These are phyloP conservation scores for Picathartes gymnocephalus DNA, from an alignment of 2,113 vertebrate species.

Conservation along the genomic window DNA sequence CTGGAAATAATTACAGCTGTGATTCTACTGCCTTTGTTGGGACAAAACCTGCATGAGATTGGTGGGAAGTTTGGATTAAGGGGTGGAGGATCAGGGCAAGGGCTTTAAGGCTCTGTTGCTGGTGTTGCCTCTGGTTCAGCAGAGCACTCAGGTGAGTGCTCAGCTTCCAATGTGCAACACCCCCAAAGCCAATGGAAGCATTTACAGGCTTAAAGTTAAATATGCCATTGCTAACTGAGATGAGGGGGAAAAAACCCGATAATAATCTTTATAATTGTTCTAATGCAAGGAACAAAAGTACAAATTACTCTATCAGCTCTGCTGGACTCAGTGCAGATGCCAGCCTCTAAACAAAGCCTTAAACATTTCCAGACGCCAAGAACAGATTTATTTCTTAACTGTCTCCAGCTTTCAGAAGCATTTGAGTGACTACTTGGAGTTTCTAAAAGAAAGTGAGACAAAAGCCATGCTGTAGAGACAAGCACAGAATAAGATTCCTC, in stretches of 20 bases:
- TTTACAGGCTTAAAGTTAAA: not conserved
- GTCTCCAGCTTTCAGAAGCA: conserved; percentile 4
- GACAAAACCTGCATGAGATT: not conserved
- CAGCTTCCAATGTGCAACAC: not conserved
- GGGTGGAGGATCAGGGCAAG: not conserved
- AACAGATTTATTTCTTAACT: not conserved
- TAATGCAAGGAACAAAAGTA: not conserved
- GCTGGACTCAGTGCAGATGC: not conserved
- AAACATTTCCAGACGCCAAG: not conserved
- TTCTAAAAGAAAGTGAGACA: not conserved
- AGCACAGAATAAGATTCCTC: not conserved
- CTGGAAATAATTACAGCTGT: not conserved
- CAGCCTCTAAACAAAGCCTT: conserved; percentile 1
- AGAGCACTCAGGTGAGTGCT: not conserved
- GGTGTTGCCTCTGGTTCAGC: not conserved
- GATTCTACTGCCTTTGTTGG: not conserved
- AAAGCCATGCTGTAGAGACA: not conserved
- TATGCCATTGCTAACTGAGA: not conserved
- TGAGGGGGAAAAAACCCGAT: not conserved
- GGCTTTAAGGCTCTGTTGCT: not conserved
- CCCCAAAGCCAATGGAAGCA: not conserved
- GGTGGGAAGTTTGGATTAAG: not conserved
- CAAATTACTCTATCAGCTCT: conserved; percentile 8
- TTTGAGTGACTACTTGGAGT: not conserved
- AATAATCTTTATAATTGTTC: not conserved